Percentiles rank a stretch among this genome's conserved stretches.
phyloP scores from a whole-genome alignment of 2,888 invertebrate species.

The Melikaiella ostensackeni region DNA sequence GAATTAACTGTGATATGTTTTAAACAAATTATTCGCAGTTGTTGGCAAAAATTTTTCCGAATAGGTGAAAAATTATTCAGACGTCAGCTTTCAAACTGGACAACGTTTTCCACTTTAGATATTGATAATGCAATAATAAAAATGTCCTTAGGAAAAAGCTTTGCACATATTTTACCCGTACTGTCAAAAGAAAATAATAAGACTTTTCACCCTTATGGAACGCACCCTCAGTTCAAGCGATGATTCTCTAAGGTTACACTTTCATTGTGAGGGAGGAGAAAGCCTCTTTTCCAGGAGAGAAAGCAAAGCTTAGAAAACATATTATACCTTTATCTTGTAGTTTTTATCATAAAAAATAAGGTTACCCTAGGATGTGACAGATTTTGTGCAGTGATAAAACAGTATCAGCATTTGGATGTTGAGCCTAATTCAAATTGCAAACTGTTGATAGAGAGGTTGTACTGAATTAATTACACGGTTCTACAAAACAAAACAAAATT shows the following conservation, averaged over 20 bases:
- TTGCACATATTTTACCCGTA: not conserved
- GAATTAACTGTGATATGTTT: too few species aligned
- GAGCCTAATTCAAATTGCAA: not conserved
- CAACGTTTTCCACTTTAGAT: not conserved
- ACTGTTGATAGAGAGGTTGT: not conserved
- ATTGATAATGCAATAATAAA: not conserved
- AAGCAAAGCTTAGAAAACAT: not conserved
- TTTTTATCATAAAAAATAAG: not conserved
- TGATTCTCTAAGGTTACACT: not conserved
- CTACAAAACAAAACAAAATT: too few species aligned
- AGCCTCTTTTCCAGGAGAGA: not conserved
- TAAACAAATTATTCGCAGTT: too few species aligned
- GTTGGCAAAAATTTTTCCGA: not conserved
- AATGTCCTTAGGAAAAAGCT: not conserved
- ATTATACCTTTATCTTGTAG: not conserved
- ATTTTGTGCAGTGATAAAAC: not conserved
- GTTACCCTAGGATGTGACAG: not conserved
- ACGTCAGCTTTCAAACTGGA: not conserved
- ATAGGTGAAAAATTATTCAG: not conserved
- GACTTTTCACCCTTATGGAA: constrained; percentile 1
- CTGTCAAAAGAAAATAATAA: constrained; percentile 24
- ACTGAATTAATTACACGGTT: not conserved
- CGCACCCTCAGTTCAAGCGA: not conserved
- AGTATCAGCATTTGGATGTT: not conserved
- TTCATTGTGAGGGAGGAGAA: constrained; percentile 2